Conservation (phyloP, 2,888 invertebrate species). For the Trachelus stipa region DNA sequence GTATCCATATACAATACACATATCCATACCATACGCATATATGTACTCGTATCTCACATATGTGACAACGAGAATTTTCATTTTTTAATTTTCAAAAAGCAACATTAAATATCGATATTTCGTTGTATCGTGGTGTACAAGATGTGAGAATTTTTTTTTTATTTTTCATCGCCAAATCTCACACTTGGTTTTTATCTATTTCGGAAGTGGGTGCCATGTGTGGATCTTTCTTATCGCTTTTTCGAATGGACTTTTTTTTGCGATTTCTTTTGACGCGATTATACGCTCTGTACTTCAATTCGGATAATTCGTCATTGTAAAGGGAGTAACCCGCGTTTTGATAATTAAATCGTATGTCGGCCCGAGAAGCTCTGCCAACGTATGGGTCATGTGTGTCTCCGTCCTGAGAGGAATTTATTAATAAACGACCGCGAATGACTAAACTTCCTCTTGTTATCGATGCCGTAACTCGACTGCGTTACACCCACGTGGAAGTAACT, state of each 20-base stretch:
- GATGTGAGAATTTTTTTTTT: background rate
- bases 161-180: background rate
- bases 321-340: background rate
- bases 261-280: background rate
- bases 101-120: no score
- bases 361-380: background rate
- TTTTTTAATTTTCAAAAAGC: no score
- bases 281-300: background rate
- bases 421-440: background rate
- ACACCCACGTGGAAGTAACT: background rate
- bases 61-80: background rate
- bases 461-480: background rate
- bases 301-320: background rate
- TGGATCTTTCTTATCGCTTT: no score
- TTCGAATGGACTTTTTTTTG: background rate
- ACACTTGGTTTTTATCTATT: background rate
- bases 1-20: background rate
- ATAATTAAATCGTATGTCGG: background rate
- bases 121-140: no score
- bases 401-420: background rate
- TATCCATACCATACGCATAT: background rate
- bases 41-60: background rate
- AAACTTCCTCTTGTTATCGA: background rate
- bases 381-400: background rate
- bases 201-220: background rate